Evolutionary conservation across 2,113 vertebrate genomes (phyloP), one percentile per base, ranked within the genome.

Genomic region (Clarias magur): DNA sequence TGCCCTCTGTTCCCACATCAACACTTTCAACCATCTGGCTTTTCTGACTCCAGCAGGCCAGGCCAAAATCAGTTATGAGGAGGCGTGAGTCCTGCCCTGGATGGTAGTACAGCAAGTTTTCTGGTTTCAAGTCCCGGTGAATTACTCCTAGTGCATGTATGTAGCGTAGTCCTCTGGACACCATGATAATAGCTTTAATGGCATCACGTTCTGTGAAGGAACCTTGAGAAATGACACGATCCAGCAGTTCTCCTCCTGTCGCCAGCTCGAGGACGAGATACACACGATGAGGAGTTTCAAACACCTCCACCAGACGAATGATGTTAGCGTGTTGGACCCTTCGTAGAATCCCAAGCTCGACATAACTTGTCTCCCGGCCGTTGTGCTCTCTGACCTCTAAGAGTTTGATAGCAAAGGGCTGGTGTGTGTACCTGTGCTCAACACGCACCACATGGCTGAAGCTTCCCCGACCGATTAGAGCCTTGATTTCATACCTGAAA

Each of bases 401-500:
- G 91, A 95, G 93, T 87, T 94, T 95, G 56, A 95, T 93, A 87
- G 95, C 92, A 56, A 92, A 93, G 38, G 94, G 93, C 85, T 92
- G 93, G 85, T 86, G 89, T 53, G 92, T 93, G 13, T 80, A 86
- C 65, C 93, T 85, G 90, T 93, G 94, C 90, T 94, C 93, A 70
- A 89, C 94, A 1, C 91, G 91, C 68, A 95, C 92, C 5, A 95
- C 93, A 0, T 91, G 91, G 88, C 94, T 93, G 90, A 93, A 94
- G 90, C 94, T 93, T 11, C 94, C 93, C 0, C 90, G 85, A 48
- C 93, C 95, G 42, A 95, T 94, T 91, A 94, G 92, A 57, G 94
- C 94, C 86, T 93, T 93, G 89, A 95, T 94, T 83, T 95, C 91
- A 57, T 93, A 95, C 88, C 94, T 96, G 92, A 86, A 88, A 85